phyloP scores from a whole-genome alignment of 2,888 invertebrate genomes.

The Neoscelio sp. region DNA sequence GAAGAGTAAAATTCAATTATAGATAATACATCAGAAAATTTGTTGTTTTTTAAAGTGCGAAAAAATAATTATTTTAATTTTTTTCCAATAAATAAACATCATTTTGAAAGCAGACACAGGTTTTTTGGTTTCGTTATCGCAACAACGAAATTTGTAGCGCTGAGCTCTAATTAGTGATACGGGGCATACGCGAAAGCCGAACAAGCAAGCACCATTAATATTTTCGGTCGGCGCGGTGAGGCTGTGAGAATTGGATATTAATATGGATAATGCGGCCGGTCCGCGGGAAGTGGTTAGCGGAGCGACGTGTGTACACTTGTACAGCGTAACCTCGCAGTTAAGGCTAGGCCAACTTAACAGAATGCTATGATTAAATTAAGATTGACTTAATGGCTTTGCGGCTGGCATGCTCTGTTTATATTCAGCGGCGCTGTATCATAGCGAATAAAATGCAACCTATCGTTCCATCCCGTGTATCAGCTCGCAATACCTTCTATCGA shows the following conservation, averaged over 20 bases:
- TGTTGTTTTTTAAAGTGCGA: too few relatives aligned
- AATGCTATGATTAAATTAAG: constrained; percentile 71
- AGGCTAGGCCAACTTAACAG: constrained; percentile 57
- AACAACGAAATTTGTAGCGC: constrained; percentile 8
- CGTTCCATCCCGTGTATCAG: constrained; percentile 1
- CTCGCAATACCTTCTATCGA: neutral
- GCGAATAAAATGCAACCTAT: constrained; percentile 50
- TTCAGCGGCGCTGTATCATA: constrained; percentile 13
- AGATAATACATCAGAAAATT: too few relatives aligned
- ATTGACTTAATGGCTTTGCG: constrained; percentile 71
- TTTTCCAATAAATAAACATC: too few relatives aligned
- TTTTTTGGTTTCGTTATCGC: constrained; percentile 6
- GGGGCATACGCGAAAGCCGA: constrained; percentile 15
- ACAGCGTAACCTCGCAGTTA: constrained; percentile 53
- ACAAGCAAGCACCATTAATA: constrained; percentile 46
- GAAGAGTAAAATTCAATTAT: neutral
- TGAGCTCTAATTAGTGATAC: constrained; percentile 20
- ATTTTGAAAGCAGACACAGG: too few relatives aligned
- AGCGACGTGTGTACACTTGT: constrained; percentile 54
- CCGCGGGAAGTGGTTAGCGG: constrained; percentile 48
- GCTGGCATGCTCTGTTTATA: constrained; percentile 55
- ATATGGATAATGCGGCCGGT: constrained; percentile 64
- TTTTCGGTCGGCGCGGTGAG: constrained; percentile 50
- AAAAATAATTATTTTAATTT: too few relatives aligned
- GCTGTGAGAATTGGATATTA: constrained; percentile 64